Base-by-base conservation (phyloP, 2,888 invertebrate species). In the Orthosia gracilis region DNA sequence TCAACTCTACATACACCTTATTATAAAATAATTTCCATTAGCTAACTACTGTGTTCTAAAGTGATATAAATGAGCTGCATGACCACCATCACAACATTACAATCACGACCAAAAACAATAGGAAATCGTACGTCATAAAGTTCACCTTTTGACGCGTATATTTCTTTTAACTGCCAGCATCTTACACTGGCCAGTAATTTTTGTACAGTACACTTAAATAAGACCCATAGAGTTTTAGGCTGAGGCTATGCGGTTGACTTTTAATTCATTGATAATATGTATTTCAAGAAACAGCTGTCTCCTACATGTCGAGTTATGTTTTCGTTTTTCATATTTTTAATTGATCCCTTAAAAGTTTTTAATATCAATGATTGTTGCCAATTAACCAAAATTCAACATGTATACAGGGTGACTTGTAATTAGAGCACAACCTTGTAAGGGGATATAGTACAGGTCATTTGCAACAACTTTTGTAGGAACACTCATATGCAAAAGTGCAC, bases 41-140 rank as follows among this genome's bases (percentile, higher is more conserved):
- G 5, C 50, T 62, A 72, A 26, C 17, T 70, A 69, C 31, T 18
- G 21, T 74, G 18, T 61, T 49, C 47, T 59, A 50, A 50, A 40
- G 7, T 52, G 45, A 65, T 49, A 59, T 21, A 61, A 54, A 73
- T 61, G 26, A 54, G 49, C 49, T 63, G 13, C 45, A 55, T 50
- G 50, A 73, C 31, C 54, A 66, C n/a, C 11, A 26, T 18, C 17
- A 31, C 0, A 55, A 54, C 57, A 59, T 49, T n/a, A 49, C 57
- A 67, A 59, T 62, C 18, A 81, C 69, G 23, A 70, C 17, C 18
- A 65, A 61, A 59, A 55, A 64, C 57, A 69, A 61, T 62, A 77
- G 18, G 31, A 70, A 57, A 66, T 21, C 61, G 63, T 58, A 65
- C 18, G 21, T 66, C 52, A 64, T 5, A 49, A 45, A 62, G 40